Evolutionary conservation across 2,888 invertebrate genomes (phyloP), one percentile per base, ranked within the genome.

Genomic region (Rhabditophanes sp.): DNA sequence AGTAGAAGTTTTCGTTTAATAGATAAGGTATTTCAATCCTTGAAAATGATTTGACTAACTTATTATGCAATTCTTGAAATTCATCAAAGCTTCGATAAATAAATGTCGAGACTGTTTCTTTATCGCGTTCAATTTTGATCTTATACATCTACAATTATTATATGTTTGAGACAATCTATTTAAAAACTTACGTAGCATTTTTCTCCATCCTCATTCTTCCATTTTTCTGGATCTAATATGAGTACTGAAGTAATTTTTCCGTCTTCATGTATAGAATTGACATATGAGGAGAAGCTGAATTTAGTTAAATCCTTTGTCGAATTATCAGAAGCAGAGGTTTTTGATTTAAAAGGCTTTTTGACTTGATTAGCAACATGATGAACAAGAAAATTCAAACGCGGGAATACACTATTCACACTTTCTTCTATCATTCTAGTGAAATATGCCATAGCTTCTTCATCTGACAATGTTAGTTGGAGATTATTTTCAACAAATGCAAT

Each of bases 301-400:
- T 26, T 39, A 27, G 12, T 36, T 18, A 9, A 9, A 34, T 33
- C 39, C 42, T 12, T 36, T 38, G 23, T 44, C 34, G n/a, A 7
- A n/a, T 33, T 25, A 5, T 37, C 31, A 21, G 41, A 39, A 11
- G 25, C 34, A n/a, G 46, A 17, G 11, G 9, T 37, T 40, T 15
- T 48, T 48, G 6, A 21, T 28, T 4, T 24, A 65, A 4, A 12
- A n/a, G 9, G 9, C 30, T 12, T 34, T 7, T 11, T 17, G 9
- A n/a, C 12, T 20, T 2, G 2, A 74, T 57, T n/a, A 16, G 87
- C 87, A 64, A 93, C 69, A 67, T 88, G 88, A 71, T 96, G 96
- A 30, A 93, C 73, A 72, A 96, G 90, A 72, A 96, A 96, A 72
- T 96, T 96, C 57, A 90, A 80, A 42, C 88, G 88, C 0, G 90